phyloP scores from a whole-genome alignment of 2,113 vertebrate species.

The Callithrix jacchus region DNA sequence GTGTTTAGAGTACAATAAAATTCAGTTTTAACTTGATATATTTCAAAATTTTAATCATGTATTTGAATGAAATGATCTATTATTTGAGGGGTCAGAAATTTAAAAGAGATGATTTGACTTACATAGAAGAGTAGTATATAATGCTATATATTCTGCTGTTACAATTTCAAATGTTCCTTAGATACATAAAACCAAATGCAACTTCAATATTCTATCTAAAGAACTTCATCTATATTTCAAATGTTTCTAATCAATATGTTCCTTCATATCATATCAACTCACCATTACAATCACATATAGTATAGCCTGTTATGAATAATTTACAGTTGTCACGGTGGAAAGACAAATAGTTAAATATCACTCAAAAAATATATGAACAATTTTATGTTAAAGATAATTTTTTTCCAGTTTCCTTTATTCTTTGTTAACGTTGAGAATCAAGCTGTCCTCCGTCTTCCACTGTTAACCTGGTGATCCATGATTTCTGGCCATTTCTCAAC shows the following conservation, averaged over 20 bases:
- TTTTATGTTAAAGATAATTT: conserved; percentile 70
- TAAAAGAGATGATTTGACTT: conserved; percentile 26
- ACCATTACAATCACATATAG: conserved; percentile 71
- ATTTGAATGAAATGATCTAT: conserved; percentile 7
- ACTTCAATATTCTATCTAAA: conserved; percentile 73
- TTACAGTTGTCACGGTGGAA: conserved; percentile 73
- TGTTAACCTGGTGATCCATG: neutral
- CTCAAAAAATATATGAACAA: conserved; percentile 64
- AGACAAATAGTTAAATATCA: conserved; percentile 77
- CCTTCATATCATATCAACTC: conserved; percentile 74
- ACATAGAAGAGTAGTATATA: neutral
- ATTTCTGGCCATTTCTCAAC: neutral
- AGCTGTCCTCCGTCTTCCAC: neutral
- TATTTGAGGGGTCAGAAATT: conserved; percentile 12
- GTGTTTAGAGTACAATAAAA: neutral
- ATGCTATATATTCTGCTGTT: neutral
- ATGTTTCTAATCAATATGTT: conserved; percentile 86
- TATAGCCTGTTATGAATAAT: conserved; percentile 80
- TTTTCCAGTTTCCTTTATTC: conserved; percentile 27
- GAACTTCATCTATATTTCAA: conserved; percentile 87
- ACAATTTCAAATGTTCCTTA: conserved; percentile 41
- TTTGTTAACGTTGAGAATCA: conserved; percentile 60
- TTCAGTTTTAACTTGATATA: neutral
- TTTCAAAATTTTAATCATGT: conserved; percentile 18
- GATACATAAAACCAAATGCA: conserved; percentile 1